A percentile compares a stretch with the other conserved stretches of the same genome.
phyloP scores from a whole-genome alignment of 2,797 vertebrate species.

The Lates japonicus region DNA sequence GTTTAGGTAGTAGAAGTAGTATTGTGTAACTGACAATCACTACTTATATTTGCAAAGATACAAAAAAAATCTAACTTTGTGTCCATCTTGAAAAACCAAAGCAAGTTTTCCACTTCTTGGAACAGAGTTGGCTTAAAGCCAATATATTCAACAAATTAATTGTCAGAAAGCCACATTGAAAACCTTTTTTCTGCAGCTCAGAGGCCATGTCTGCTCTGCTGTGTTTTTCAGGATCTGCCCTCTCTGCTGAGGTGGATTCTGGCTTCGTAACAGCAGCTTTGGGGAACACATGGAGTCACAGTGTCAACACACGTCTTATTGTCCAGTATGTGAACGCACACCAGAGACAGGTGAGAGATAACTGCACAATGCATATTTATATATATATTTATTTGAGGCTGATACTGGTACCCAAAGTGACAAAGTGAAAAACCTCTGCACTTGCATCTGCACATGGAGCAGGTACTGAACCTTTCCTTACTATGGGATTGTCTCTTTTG shows the following conservation, averaged over 20 bases:
- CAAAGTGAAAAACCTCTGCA: too few relatives aligned
- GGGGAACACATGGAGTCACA: slow-evolving; percentile 90
- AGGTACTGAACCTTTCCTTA: too few relatives aligned
- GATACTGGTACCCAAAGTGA: background rate
- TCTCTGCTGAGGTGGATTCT: slow-evolving; percentile 58
- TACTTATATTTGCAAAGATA: too few relatives aligned
- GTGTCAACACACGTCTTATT: slow-evolving; percentile 88
- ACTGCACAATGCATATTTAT: too few relatives aligned
- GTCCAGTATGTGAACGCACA: slow-evolving; percentile 81
- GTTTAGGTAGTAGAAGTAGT: too few relatives aligned
- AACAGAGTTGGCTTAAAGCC: background rate
- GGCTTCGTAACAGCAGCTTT: slow-evolving; percentile 87
- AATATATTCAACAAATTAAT: too few relatives aligned
- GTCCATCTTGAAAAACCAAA: too few relatives aligned
- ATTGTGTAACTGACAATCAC: too few relatives aligned
- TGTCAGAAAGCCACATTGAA: background rate
- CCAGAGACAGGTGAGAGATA: slow-evolving; percentile 84
- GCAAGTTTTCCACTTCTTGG: too few relatives aligned
- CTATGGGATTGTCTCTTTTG: too few relatives aligned
- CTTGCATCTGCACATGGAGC: too few relatives aligned
- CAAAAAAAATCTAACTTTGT: too few relatives aligned
- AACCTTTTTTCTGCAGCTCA: background rate
- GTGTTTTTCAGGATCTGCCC: slow-evolving; percentile 5
- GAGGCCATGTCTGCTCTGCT: background rate
- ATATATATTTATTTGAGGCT: background rate